Percentiles rank a stretch among this genome's conserved stretches.
Evolutionary conservation across 2,888 invertebrate species (phyloP).

Genomic region (Linnaemya tessellans): DNA sequence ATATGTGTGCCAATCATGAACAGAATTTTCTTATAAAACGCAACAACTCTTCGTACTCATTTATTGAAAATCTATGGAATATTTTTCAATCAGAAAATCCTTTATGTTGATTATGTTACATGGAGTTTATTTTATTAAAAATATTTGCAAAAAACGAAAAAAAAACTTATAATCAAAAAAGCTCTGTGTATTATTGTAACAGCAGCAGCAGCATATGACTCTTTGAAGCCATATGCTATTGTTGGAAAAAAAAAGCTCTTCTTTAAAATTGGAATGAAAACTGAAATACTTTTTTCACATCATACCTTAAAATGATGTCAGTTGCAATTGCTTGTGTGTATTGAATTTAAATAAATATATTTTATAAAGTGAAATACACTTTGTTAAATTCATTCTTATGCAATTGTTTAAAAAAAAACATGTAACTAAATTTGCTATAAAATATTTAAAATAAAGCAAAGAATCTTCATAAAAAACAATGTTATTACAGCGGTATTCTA

Average conservation of each 20-base stretch:
- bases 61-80: conserved; percentile 70
- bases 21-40: conserved; percentile 72
- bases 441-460: neutral
- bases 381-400: neutral
- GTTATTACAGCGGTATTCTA: no score
- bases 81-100: conserved; percentile 76
- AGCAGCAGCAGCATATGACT: conserved; percentile 54
- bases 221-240: conserved; percentile 27
- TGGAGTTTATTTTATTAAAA: conserved; percentile 82
- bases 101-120: conserved; percentile 82
- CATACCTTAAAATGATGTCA: conserved; percentile 60
- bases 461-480: neutral
- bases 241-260: neutral
- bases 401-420: neutral
- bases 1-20: conserved; percentile 72
- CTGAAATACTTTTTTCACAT: conserved; percentile 62
- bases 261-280: conserved; percentile 55
- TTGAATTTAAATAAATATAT: conserved; percentile 34
- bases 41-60: conserved; percentile 37
- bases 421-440: neutral
- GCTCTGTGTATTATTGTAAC: conserved; percentile 14
- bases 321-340: conserved; percentile 42
- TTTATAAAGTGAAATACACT: conserved; percentile 27
- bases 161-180: neutral
- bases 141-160: conserved; percentile 43